A percentile compares a stretch with the other conserved stretches of the same genome.
These are phyloP conservation scores for Staurois parvus DNA, from an alignment of 2,797 vertebrate species.

Conservation along the genomic window DNA sequence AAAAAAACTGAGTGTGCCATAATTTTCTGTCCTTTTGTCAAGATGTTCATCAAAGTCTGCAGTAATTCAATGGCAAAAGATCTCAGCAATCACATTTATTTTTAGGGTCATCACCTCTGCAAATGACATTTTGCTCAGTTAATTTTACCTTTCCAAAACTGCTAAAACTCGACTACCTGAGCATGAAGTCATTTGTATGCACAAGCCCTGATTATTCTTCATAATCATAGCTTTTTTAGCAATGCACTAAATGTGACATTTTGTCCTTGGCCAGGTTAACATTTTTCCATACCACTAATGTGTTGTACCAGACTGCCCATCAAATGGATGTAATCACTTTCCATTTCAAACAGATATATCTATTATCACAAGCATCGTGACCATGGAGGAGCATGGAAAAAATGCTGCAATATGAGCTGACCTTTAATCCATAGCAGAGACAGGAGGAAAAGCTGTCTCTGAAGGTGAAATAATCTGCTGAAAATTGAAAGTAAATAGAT, in stretches of 20 bases:
- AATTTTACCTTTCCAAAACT: conserved; percentile 21
- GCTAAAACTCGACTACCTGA: conserved; percentile 35
- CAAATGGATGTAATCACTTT: conserved; percentile 67
- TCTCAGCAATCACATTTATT: conserved; percentile 13
- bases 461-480: conserved; percentile 70
- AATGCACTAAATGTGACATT: conserved; percentile 53
- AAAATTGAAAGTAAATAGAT: conserved; percentile 71
- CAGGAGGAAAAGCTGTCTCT: conserved; percentile 63
- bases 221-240: conserved; percentile 23
- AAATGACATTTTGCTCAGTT: conserved; percentile 33
- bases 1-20: neutral
- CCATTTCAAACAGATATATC: conserved; percentile 65
- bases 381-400: conserved; percentile 60
- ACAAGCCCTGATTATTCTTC: conserved; percentile 36
- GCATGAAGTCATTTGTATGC: neutral
- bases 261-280: conserved; percentile 67
- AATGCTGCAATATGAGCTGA: conserved; percentile 62
- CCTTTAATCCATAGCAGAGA: conserved; percentile 59
- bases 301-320: conserved; percentile 68
- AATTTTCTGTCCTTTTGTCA: conserved; percentile 13
- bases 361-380: conserved; percentile 65
- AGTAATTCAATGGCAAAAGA: conserved; percentile 20
- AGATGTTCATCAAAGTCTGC: conserved; percentile 25
- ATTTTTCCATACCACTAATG: conserved; percentile 64
- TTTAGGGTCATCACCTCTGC: conserved; percentile 28